Base-by-base conservation (phyloP, 2,797 vertebrate species). In the Urophycis tenuis region DNA sequence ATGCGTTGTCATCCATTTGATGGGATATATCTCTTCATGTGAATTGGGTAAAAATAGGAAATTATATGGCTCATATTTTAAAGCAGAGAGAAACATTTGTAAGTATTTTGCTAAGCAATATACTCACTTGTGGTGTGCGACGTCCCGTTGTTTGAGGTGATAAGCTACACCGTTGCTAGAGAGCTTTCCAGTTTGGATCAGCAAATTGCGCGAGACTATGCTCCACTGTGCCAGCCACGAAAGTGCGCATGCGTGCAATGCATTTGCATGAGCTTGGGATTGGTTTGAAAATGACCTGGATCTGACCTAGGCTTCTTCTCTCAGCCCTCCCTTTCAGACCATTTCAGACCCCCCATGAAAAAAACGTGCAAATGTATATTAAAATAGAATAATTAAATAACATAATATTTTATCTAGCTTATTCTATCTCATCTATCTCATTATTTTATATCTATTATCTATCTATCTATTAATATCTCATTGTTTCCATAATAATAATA, bases 81-180 rank as follows among this genome's bases (percentile, higher is more conserved):
- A 19, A 19, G 45, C 45, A 49, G 45, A 49, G 45, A 60, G 72
- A 74, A n/a, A 73, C 35, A 39, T 73, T 39, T 41, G 1, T 73
- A 25, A 12, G 9, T n/a, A 25, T 35, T 78, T 67, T 67, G 32
- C 31, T 53, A 75, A 73, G 77, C 71, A 19, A 19, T 74, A 19
- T 74, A 86, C 91, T 92, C 79, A 91, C 91, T 77, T 77, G 79
- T 78, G 35, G 69, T 72, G 49, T 74, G 78, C 80, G 25, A 75
- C 74, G 85, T 85, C 81, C 79, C 72, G 87, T 82, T 84, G 79
- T 80, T 79, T 80, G 70, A 75, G 78, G 29, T 84, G 86, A 82
- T 77, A 80, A 75, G 85, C 81, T 85, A 81, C 76, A 79, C 84
- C 72, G 88, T 88, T 88, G 87, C 87, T 87, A 82, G 64, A 83